A percentile compares a stretch with the other conserved stretches of the same genome.
These are phyloP conservation scores for Esox lucius DNA, from an alignment of 2,797 vertebrate species.

Conservation along the genomic window DNA sequence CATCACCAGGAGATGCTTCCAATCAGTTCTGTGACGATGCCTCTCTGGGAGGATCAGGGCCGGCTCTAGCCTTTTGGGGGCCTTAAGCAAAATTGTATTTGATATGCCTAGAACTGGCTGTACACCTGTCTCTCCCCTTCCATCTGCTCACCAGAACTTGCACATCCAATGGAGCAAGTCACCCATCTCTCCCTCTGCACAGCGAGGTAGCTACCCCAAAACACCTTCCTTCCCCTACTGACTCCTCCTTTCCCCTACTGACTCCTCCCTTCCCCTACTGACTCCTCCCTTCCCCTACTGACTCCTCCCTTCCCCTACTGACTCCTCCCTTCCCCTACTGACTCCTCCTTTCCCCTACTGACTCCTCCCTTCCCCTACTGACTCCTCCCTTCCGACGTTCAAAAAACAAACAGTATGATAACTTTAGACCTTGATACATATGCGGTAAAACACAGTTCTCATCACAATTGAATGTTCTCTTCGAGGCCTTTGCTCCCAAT, in stretches of 20 bases:
- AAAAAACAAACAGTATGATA: no score
- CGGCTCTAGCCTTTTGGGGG: no score
- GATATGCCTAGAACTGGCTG: no score
- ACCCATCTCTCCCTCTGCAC: neutral
- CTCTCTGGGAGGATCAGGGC: neutral
- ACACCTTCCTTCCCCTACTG: neutral
- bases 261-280: neutral
- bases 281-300: neutral
- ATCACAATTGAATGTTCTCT: no score
- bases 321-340: neutral
- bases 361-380: neutral
- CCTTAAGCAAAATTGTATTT: no score
- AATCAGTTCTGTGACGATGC: neutral
- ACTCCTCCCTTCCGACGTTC: no score
- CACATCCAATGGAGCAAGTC: neutral
- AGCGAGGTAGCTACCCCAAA: neutral
- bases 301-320: neutral
- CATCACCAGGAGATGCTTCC: neutral
- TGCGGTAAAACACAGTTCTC: no score
- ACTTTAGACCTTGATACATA: no score
- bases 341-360: neutral
- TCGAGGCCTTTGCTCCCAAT: no score
- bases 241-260: neutral
- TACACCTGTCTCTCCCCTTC: neutral
- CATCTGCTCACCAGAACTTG: neutral